Base-by-base conservation (phyloP, 2,113 vertebrate species). In the Gnathonemus echidnorhynchus region DNA sequence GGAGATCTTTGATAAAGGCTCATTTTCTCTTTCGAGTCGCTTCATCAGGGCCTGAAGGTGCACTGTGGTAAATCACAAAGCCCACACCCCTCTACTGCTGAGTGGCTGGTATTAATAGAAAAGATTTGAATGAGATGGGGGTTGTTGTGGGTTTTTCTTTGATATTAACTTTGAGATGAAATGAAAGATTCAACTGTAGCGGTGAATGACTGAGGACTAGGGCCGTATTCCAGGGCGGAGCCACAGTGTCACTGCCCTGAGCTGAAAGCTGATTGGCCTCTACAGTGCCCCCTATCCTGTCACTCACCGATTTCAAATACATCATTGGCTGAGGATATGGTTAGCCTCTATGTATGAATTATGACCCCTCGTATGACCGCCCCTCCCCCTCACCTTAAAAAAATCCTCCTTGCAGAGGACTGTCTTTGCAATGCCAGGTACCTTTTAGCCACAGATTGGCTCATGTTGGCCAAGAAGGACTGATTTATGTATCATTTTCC, bases 31-130 rank as follows among this genome's bases (percentile, higher is more conserved):
- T 90, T 42, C 74, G 91, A 56, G 91, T 42, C 21, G 91, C 88
- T 89, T 46, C 56, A 90, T 89, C 88, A 88, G 56, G 90, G 83
- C 66, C 90, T 70, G 90, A 90, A 94, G 93, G 92, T 89, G 92
- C 91, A 90, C 86, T 89, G 92, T 88, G 93, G 74, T 88, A 90
- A 93, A 91, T 91, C 91, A 85, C 90, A n/a, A 27, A 87, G 92
- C 86, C 93, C 42, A n/a, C 87, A 88, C 88, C 83, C 88, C 77
- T 91, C 89, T 90, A 83, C 91, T 49, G 90, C 91, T 91, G 93
- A 92, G 92, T 91, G 90, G 91, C 92, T 93, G 89, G 93, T 94
- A 94, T 95, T 95, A 95, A 95, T 94, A 93, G 92, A 94, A 70
- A 95, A 95, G 94, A 94, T 95, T 94, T 95, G 89, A 90, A 90